phyloP scores from a whole-genome alignment of 2,113 vertebrate species.

The Stomatorhinus ivindoensis region DNA sequence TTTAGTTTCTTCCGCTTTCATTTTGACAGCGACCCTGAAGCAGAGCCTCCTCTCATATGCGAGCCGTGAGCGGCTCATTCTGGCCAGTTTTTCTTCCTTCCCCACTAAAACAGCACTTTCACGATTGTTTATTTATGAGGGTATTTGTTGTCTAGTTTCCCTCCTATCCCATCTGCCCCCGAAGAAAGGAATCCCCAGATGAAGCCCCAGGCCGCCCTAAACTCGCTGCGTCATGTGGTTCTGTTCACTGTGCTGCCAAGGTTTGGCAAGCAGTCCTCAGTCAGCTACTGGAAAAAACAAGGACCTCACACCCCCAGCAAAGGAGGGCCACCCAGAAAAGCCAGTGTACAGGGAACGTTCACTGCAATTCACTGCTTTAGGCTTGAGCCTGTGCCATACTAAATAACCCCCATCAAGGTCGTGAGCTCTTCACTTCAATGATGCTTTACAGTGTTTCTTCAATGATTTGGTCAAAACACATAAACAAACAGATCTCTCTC shows the following conservation, averaged over 20 bases:
- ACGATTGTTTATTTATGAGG: not conserved
- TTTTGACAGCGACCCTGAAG: not conserved
- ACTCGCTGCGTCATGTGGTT: not conserved
- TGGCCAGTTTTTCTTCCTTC: not conserved
- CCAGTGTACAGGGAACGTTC: not conserved
- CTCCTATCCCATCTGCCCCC: not conserved
- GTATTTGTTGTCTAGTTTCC: not conserved
- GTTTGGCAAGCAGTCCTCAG: not conserved
- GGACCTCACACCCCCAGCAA: not conserved
- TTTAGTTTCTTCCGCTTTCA: not conserved
- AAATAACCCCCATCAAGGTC: not conserved
- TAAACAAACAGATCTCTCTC: not conserved
- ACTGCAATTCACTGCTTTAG: not conserved
- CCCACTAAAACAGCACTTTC: not conserved
- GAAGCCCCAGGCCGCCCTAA: not conserved
- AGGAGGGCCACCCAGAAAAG: not conserved
- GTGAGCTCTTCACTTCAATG: not conserved
- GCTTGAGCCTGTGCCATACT: not conserved
- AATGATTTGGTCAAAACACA: not conserved
- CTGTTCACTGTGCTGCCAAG: not conserved
- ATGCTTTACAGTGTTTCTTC: not conserved
- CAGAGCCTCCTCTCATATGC: not conserved
- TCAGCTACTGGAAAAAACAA: not conserved
- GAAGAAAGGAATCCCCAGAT: not conserved
- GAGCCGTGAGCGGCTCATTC: not conserved